Evolutionary conservation across 2,888 invertebrate genomes (phyloP).

Genomic region (Dicyrtoma fusca): DNA sequence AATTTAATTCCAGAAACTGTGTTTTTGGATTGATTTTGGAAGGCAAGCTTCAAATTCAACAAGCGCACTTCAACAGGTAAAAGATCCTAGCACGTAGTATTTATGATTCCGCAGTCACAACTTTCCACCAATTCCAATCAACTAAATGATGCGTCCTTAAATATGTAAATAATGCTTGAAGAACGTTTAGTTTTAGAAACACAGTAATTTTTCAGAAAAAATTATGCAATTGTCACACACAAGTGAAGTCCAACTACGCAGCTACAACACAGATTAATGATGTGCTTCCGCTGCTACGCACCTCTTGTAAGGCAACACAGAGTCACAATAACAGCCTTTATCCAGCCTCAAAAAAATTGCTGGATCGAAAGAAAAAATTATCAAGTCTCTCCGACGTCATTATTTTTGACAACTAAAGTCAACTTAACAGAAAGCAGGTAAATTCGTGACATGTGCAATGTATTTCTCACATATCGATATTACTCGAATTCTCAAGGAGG

Average conservation of each 20-base stretch:
- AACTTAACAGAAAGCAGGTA: neutral
- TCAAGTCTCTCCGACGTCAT: conserved; percentile 13
- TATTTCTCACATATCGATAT: too few relatives aligned
- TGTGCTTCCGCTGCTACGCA: neutral
- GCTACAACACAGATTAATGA: neutral
- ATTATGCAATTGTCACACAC: neutral
- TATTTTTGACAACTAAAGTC: conserved; percentile 7
- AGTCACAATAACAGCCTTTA: neutral
- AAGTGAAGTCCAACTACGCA: neutral
- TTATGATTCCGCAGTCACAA: too few relatives aligned
- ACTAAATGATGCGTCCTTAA: too few relatives aligned
- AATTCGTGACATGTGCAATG: neutral
- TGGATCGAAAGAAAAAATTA: conserved; percentile 4
- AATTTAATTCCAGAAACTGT: too few relatives aligned
- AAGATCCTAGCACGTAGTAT: too few relatives aligned
- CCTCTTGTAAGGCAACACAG: neutral
- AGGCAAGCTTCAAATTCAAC: neutral
- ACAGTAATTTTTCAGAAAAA: neutral
- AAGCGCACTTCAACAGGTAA: conserved; percentile 19
- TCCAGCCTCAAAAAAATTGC: conserved; percentile 35
- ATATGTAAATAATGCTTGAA: too few relatives aligned
- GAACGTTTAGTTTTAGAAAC: neutral
- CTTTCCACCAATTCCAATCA: too few relatives aligned
- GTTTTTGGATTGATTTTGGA: neutral
- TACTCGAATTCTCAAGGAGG: too few relatives aligned